Evolutionary conservation across 2,113 vertebrate species (phyloP), one percentile per base, ranked within the genome.

Genomic region (Trachemys scripta): DNA sequence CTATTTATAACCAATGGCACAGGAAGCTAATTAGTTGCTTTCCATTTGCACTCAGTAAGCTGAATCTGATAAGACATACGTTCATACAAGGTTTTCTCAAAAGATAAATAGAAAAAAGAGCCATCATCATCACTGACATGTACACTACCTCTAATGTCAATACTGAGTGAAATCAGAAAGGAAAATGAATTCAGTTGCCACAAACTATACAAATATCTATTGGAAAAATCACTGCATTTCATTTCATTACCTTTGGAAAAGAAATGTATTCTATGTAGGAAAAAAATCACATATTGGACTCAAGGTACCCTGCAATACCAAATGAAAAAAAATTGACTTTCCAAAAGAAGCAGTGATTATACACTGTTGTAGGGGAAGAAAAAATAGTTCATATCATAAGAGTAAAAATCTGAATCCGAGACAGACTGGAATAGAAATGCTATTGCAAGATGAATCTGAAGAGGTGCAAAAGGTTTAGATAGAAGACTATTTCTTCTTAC

Each of bases 11-110:
- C 94, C 92, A 92, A 47, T 87, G 59, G 47, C 90, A 97, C 84
- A 92, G 96, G 90, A 98, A 98, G 96, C 97, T 97, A 80, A 96
- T 98, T 96, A 96, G 57, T 85, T 97, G 90, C 92, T 98, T 98
- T 96, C 91, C 1, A 5, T 84, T 88, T 89, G 12, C 45, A 50
- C 25, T 83, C 42, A 90, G 51, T 87, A 92, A 78, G 20, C 76
- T 94, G 82, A 75, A 89, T 94, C 50, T 95, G 90, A 88, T 82
- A 87, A 82, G 76, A 96, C 98, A 94, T 72, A 97, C 88, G 25
- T 78, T 6, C 80, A 54, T 57, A 24, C 86, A 69, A 89, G 22
- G 88, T 96, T 97, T 84, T 6, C 53, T 94, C 53, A 94, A 95
- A 95, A 82, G 79, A 88, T n/a, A 88, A 89, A 47, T 38, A 75